These are phyloP conservation scores for Sylvicapra grimmia DNA, from an alignment of 2,113 vertebrate genomes.

Conservation along the genomic window DNA sequence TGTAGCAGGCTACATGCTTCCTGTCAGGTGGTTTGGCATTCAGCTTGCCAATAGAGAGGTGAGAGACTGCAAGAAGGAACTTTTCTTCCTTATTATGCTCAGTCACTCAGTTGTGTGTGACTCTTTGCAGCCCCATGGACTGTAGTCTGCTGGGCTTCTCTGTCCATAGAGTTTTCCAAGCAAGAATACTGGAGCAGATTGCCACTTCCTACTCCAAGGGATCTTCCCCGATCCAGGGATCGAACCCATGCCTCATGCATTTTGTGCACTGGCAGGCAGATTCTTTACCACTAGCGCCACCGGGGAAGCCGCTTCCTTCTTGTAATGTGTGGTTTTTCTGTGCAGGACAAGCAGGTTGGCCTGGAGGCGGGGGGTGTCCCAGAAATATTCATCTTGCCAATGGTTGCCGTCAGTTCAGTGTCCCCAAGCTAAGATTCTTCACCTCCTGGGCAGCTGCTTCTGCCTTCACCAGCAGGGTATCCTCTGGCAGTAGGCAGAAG, in stretches of 20 bases:
- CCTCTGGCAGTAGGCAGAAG: neutral
- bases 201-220: neutral
- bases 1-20: neutral
- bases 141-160: neutral
- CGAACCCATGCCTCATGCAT: accelerated
- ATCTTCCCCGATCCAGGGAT: neutral
- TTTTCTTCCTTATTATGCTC: neutral
- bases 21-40: neutral
- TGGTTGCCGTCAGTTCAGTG: neutral
- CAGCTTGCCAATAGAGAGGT: neutral
- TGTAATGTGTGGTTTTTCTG: neutral
- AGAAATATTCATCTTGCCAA: neutral
- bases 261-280: neutral
- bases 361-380: neutral
- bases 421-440: neutral
- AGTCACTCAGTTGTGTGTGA: neutral
- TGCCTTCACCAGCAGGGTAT: neutral
- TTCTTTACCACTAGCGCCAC: neutral
- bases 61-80: neutral
- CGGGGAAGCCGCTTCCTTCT: neutral
- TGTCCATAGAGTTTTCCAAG: neutral
- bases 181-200: neutral
- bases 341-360: neutral
- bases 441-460: neutral
- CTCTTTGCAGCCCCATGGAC: neutral